Base-by-base conservation (phyloP, 2,797 vertebrate species). In the Odontamblyopus rebecca region DNA sequence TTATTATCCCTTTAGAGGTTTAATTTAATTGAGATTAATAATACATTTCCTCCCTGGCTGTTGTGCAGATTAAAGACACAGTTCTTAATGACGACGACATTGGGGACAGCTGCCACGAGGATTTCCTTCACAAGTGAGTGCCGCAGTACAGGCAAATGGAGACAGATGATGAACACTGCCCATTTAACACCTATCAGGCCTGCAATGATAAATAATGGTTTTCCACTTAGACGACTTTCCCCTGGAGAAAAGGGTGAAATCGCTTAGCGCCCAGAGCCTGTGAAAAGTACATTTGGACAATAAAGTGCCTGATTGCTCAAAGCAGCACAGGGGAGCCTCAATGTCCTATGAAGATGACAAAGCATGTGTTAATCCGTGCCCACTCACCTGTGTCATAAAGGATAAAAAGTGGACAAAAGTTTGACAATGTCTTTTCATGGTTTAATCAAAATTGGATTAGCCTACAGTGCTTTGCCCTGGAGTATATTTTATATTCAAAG, bases 71-170 rank as follows among this genome's bases (percentile, higher is more conserved):
- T 89, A 93, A 94, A 91, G 96, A 97, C 86, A 99, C 97, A 0
- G 92, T 99, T 78, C 93, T 99, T 82, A 97, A 96, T 87, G 98
- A 99, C 84, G 97, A 99, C 89, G 97, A 99, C 91, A 98, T 99
- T 77, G 98, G 97, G 67, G 98, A 99, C 91, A 98, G 96, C 91
- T 99, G 97, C 91, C 97, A 96, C 54, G 96, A 98, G 94, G 96
- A 97, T 84, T 99, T 99, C 88, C 94, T 99, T 44, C 96, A 97
- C 92, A 99, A 98, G 98, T 99, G 95, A 88, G 96, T 63, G 53
- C 71, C 62, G 72, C 53, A 2, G 38, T 67, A 50, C 66, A 67
- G 54, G 38, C 78, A 71, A 74, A 84, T 74, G 78, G 78, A 89
- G 85, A 86, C 80, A 29, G 84, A 89, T 85, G 82, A 84, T 80